Percentiles rank a stretch among this genome's conserved stretches.
These are phyloP conservation scores for Epizoanthus fatuus DNA, from an alignment of 92 coral and sea anemone species.

Conservation along the genomic window DNA sequence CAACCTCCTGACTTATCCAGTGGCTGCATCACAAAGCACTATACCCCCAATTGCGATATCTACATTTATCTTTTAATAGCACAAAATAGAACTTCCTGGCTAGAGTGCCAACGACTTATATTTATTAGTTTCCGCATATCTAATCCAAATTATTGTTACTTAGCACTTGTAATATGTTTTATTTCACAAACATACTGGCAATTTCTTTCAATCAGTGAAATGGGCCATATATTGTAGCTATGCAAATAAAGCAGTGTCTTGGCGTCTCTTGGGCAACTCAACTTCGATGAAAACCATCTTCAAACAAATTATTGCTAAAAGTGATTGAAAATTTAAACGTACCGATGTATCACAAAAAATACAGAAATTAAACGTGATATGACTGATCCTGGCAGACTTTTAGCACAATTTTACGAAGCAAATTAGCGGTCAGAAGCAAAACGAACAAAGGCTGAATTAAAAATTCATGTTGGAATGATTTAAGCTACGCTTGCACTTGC, in stretches of 20 bases:
- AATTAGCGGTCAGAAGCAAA: constrained; percentile 6
- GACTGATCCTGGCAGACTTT: background rate
- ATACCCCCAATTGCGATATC: background rate
- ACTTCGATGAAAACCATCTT: background rate
- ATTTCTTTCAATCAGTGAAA: constrained; percentile 3
- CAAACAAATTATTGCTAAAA: background rate
- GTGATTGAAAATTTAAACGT: background rate
- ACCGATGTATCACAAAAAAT: background rate
- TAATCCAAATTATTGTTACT: constrained; percentile 12
- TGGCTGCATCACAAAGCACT: background rate
- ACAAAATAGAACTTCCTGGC: background rate
- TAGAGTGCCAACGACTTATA: background rate
- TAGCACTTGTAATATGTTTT: background rate
- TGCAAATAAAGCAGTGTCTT: background rate
- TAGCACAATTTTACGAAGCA: background rate
- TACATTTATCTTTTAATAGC: background rate
- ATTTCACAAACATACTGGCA: constrained; percentile 17
- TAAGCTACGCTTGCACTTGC: constrained; percentile 7
- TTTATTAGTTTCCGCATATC: background rate
- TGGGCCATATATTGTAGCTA: background rate
- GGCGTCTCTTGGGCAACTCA: constrained; percentile 20
- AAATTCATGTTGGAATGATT: constrained; percentile 28
- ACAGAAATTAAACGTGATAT: background rate
- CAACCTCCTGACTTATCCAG: background rate
- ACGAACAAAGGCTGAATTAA: constrained; percentile 8